Evolutionary conservation across 2,113 vertebrate genomes (phyloP).

Genomic region (Gambusia affinis): DNA sequence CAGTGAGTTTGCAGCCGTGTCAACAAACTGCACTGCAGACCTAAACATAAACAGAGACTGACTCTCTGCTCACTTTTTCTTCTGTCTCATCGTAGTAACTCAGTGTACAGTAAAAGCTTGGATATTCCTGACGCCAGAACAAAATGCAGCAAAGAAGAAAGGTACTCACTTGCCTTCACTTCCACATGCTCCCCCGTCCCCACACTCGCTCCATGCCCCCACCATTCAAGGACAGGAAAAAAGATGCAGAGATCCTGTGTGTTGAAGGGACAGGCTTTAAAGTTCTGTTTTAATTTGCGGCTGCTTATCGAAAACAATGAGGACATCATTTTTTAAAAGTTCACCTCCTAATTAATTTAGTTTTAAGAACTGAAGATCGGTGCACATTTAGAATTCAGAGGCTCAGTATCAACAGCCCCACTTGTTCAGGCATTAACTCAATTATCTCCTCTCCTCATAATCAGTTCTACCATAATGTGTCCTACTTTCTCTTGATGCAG

Average conservation of each 20-base stretch:
- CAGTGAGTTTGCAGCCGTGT: constrained; percentile 34
- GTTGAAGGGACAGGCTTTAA: constrained; percentile 26
- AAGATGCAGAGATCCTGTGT: constrained; percentile 85
- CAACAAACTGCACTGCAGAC: constrained; percentile 32
- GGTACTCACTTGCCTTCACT: constrained; percentile 85
- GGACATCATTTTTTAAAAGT: constrained; percentile 8
- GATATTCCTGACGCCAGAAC: constrained; percentile 94
- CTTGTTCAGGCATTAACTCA: constrained; percentile 36
- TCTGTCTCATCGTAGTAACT: constrained; percentile 91
- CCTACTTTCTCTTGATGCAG: constrained; percentile 60
- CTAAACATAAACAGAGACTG: constrained; percentile 54
- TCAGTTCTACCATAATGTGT: constrained; percentile 53
- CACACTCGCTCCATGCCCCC: constrained; percentile 16
- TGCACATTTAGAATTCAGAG: constrained; percentile 41
- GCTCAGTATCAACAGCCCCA: constrained; percentile 27
- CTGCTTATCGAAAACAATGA: not conserved
- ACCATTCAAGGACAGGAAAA: constrained; percentile 60
- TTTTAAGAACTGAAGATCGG: constrained; percentile 21
- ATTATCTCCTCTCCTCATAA: constrained; percentile 51
- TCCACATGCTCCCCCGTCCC: constrained; percentile 35
- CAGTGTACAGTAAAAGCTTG: constrained; percentile 99
- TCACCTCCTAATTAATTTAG: constrained; percentile 40
- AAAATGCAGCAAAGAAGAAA: constrained; percentile 97
- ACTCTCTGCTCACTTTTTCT: constrained; percentile 87
- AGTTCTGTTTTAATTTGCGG: not conserved